Evolutionary conservation across 2,888 invertebrate genomes (phyloP), one percentile per base, ranked within the genome.

Genomic region (Helobdella robusta): DNA sequence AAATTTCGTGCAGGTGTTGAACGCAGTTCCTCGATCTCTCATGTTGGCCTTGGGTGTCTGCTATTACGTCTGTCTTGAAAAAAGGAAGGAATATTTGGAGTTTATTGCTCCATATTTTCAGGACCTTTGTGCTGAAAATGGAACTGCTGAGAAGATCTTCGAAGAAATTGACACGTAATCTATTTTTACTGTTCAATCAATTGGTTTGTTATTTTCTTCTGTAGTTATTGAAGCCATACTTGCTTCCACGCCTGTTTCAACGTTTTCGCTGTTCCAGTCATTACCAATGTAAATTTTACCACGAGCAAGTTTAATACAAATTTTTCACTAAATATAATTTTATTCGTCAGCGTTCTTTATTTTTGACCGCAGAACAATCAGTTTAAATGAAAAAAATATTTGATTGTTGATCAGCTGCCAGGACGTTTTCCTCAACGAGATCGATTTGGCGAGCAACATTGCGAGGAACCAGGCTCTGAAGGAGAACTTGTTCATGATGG

Each of bases 401-500:
- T n/a, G n/a, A n/a, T n/a, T n/a, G n/a, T n/a, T n/a, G n/a, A n/a
- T n/a, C n/a, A 74, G 75, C n/a, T 77, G 76, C 67, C 76, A 77
- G 62, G 73, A 75, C 20, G 70, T 74, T 23, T 75, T 77, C 64
- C 59, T 75, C 20, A 73, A 73, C n/a, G 69, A 71, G 59, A 71
- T 75, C 2, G 61, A 73, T 11, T 68, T 74, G n/a, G 73, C 67
- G 20, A 68, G 70, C 25, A 75, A 76, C 70, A 77, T 77, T 36
- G 76, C 77, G 4, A 64, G 68, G 36, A 77, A 77, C 68, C 73
- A 73, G 64, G 78, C 78, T 4, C 69, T 78, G 64, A 75, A 74
- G 59, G 78, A 78, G 68, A 78, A 78, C 67, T 70, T 78, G 23
- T 78, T 77, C 59, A 75, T 78, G 75, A 77, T 78, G 76, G 73